These are phyloP conservation scores for Okapia johnstoni DNA, from an alignment of 2,113 vertebrate species.

Conservation along the genomic window DNA sequence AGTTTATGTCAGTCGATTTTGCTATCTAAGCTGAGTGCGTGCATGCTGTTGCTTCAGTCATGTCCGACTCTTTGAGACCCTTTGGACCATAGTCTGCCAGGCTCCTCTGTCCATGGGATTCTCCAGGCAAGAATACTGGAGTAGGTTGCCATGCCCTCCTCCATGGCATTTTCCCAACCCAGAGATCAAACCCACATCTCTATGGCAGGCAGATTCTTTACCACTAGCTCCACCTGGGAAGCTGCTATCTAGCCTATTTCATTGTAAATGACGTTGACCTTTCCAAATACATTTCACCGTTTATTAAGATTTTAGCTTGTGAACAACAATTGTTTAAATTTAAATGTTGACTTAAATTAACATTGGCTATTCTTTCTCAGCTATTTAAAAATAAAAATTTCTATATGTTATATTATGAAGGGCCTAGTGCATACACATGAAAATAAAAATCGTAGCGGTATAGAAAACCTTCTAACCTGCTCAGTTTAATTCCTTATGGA, in stretches of 20 bases:
- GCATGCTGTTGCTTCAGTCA: background rate
- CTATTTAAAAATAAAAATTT: background rate
- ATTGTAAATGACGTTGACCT: background rate
- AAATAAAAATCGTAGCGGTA: background rate
- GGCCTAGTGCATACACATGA: background rate
- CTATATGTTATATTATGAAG: background rate
- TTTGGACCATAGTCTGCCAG: background rate
- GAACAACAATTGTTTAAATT: background rate
- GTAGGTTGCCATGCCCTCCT: background rate
- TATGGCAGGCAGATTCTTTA: background rate
- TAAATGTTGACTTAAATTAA: background rate
- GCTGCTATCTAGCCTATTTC: background rate
- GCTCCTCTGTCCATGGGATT: background rate
- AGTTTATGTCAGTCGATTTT: background rate
- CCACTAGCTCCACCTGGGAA: background rate
- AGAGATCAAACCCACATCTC: background rate
- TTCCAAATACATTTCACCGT: background rate
- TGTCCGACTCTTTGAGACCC: rapidly evolving
- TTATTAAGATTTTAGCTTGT: background rate
- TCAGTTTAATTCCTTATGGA: background rate
- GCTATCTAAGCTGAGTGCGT: background rate
- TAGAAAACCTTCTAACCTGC: background rate
- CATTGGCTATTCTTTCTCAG: background rate
- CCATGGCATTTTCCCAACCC: background rate
- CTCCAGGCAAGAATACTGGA: background rate